Base-by-base conservation (phyloP, 2,888 invertebrate species). In the Tupiocoris notatus region DNA sequence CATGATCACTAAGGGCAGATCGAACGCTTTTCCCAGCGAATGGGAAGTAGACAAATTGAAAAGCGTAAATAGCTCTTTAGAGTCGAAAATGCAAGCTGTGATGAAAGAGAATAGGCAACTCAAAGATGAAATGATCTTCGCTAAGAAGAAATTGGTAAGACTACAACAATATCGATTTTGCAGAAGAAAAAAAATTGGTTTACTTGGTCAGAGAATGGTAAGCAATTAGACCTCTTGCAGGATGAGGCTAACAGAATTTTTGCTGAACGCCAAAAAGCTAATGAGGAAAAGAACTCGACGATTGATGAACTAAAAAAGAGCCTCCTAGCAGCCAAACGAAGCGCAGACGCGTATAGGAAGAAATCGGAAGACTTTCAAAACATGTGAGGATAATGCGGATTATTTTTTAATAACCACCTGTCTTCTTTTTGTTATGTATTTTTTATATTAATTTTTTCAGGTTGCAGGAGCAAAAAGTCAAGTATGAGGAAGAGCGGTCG, bases 401-500 rank as follows among this genome's bases (percentile, higher is more conserved):
- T n/a, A n/a, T n/a, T n/a, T n/a, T n/a, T n/a, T n/a, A n/a, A n/a
- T n/a, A n/a, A n/a, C n/a, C n/a, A n/a, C n/a, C n/a, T n/a, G n/a
- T n/a, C n/a, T n/a, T n/a, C n/a, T n/a, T n/a, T n/a, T n/a, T n/a
- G n/a, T n/a, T n/a, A n/a, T n/a, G n/a, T n/a, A n/a, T n/a, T n/a
- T n/a, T n/a, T n/a, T n/a, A n/a, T n/a, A 54, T 16, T 54, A 12
- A 54, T 54, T 54, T 7, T n/a, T n/a, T 2, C 58, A 70, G 70
- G n/a, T 9, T 18, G 7, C 17, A 70, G 20, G 70, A 70, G 25
- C 22, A 2, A 3, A 70, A 70, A 17, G 59, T 70, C 1, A 58
- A 24, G 24, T 9, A 58, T 12, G 70, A 70, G 24, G 70, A 70
- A 58, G 70, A 70, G 17, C 57, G 22, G 18, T 70, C 70, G 12